phyloP scores from a whole-genome alignment of 2,113 vertebrate genomes.

The Hemiprocne comata region DNA sequence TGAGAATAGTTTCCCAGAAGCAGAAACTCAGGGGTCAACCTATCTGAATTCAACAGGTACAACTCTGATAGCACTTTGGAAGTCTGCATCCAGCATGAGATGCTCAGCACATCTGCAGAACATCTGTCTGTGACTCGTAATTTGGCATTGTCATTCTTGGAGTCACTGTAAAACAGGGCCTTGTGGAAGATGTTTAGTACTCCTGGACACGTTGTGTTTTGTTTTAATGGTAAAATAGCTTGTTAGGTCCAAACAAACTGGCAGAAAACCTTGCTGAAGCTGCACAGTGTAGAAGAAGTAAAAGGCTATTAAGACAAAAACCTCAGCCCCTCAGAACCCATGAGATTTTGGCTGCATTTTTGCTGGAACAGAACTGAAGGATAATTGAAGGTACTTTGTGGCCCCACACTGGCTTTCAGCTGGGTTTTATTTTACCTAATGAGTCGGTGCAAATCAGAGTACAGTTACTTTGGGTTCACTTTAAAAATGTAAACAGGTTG shows the following conservation, averaged over 20 bases:
- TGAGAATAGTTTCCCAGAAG: background rate
- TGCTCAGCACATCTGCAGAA: conserved; percentile 15
- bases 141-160: background rate
- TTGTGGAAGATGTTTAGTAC: background rate
- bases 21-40: background rate
- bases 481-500: background rate
- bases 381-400: conserved; percentile 40
- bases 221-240: conserved; percentile 11
- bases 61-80: background rate
- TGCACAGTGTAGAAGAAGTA: background rate
- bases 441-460: conserved; percentile 1
- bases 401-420: conserved; percentile 27
- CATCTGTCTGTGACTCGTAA: background rate
- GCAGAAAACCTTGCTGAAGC: conserved; percentile 26
- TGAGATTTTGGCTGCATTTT: conserved; percentile 6
- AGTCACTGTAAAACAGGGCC: background rate
- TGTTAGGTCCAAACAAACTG: conserved; percentile 9
- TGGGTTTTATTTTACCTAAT: conserved; percentile 37
- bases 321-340: background rate
- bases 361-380: conserved; percentile 2
- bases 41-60: background rate
- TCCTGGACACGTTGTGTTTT: background rate
- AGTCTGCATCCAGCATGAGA: background rate
- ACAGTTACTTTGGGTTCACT: conserved; percentile 12
- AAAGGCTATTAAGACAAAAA: conserved; percentile 26